Base-by-base conservation (phyloP, 1,140 invertebrate species). In the Psilanteris sp. region DNA sequence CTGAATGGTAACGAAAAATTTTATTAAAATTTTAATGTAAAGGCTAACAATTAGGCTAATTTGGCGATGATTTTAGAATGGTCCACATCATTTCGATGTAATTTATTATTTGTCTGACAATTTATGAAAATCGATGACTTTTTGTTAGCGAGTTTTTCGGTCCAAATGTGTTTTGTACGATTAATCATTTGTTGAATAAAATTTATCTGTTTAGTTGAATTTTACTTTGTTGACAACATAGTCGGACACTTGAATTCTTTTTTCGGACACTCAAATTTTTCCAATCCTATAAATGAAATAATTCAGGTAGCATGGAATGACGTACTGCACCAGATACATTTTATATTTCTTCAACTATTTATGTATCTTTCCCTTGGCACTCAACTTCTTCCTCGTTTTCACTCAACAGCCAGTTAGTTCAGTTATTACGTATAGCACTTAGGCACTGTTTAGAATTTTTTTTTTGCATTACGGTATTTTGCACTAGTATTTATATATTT, bases 301-400 rank as follows among this genome's bases (percentile, higher is more conserved):
- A 71, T 74, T 71, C 62, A 78, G 71, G 62, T 66, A 76, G 78
- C 80, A 79, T 79, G 79, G 68, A 78, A 80, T 76, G 67, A 68
- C 68, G 54, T 64, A 79, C 59, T 59, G 41, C 52, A 62, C 55
- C 64, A 73, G 37, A 71, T 43, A 68, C 32, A 68, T 64, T 50
- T 61, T 52, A 62, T 36, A 71, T 68, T 59, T 64, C 52, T 73
- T 76, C 72, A 64, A 61, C 31, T 66, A 20, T 67, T 71, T 70
- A 70, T 52, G 66, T 64, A 66, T 76, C 72, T 70, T 77, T 77
- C 55, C 67, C 61, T 67, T 72, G 62, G 77, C 77, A 79, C 77
- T 79, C 50, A 72, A 72, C 50, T 75, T 78, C 46, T 78, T 68
- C 77, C 71, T 79, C 72, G 67, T 75, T 70, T 66, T 72, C 59